Base-by-base conservation (phyloP, 2,888 invertebrate genomes). In the Ennomos quercinarius region DNA sequence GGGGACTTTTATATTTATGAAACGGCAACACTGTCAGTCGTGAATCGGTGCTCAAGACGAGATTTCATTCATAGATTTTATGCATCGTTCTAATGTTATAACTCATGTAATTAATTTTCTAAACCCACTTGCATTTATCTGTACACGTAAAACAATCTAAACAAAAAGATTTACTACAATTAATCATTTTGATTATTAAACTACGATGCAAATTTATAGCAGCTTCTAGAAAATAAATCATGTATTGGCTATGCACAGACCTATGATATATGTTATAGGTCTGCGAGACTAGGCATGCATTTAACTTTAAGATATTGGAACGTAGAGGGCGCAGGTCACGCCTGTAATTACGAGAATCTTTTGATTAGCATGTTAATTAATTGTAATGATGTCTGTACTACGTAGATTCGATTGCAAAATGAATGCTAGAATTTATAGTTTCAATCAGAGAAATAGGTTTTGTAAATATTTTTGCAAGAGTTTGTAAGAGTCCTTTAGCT, bases 281-380 rank as follows among this genome's bases (percentile, higher is more conserved):
- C n/a, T n/a, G n/a, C n/a, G n/a, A n/a, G 51, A 50, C 36, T 53
- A 44, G 27, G 27, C 50, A 70, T 66, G 67, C 72, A 73, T 74
- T 64, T 53, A 61, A 44, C 39, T 56, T 36, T 45, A 55, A 57
- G 52, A 61, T 57, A 59, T 64, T 66, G 56, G 64, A 68, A 63
- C 61, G 58, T 68, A 68, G 61, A 72, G 83, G 74, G 71, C 83
- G 78, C 53, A 77, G 87, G 84, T 84, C 83, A 81, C 71, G 61
- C 65, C 70, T 72, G 75, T 81, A 78, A 86, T 81, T 80, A 77
- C 83, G 70, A 77, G 72, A 81, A 80, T 82, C 77, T 80, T 83
- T 86, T 82, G 80, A 89, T 86, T 86, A 85, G 74, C 71, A 77
- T 78, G 74, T 72, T 77, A 80, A 86, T 84, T 86, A 83, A 58